Evolutionary conservation across 2,888 invertebrate species (phyloP), one percentile per base, ranked within the genome.

Genomic region (Selenia dentaria): DNA sequence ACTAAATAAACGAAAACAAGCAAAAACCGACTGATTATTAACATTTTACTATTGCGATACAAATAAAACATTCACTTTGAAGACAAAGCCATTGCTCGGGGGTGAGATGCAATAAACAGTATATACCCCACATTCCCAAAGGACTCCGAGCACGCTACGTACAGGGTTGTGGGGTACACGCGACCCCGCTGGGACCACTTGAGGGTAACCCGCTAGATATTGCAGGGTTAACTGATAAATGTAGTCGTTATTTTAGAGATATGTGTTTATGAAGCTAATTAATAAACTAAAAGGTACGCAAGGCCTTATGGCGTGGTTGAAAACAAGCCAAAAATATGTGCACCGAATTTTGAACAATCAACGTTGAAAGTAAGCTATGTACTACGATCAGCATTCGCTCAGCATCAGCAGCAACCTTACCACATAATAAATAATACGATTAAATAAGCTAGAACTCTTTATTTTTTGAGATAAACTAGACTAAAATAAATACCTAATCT

Each of bases 141-240:
- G 62, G 53, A 55, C 51, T 49, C 55, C 45, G 57, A 43, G 57
- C 44, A 41, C 39, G 45, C 58, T 52, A 63, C 63, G 62, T 52
- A 53, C 56, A 57, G 59, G 67, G 69, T 64, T 51, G 45, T 42
- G 55, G 65, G 67, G 70, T 59, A 61, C 82, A 80, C 78, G 83
- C 79, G 57, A 77, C 70, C 80, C 88, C 80, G 64, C 64, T 49
- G 88, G 83, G 88, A 74, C 69, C 82, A 85, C 88, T 87, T 83
- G 74, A 78, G 70, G 70, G 67, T 64, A 67, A 69, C 70, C 67
- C 67, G 67, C 61, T 55, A 56, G 58, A 55, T 62, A 60, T 57
- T 48, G 51, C 43, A 35, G 58, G 59, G 62, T 58, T 58, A 54
- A 51, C 49, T 50, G 50, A 47, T 61, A 63, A 31, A 45, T 40